Evolutionary conservation across 2,113 vertebrate species (phyloP).

Genomic region (Plestiodon gilberti): DNA sequence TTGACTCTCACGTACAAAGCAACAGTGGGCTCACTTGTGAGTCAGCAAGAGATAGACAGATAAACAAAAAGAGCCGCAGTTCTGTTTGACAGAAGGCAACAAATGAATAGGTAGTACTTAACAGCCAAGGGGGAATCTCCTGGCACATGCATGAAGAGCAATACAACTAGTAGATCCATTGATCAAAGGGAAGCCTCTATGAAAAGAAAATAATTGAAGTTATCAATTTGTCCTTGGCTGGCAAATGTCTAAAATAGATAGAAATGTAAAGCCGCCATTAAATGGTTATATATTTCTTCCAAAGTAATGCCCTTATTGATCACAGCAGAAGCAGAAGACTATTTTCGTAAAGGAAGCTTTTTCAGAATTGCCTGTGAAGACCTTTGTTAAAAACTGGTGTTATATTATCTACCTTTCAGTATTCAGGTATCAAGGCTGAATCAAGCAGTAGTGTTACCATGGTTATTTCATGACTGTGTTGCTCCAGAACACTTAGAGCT

Average conservation of each 20-base stretch:
- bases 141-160: background rate
- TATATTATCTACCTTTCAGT: constrained; percentile 36
- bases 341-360: constrained; percentile 13
- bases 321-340: background rate
- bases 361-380: constrained; percentile 15
- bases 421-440: constrained; percentile 34
- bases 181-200: background rate
- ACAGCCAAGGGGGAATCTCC: background rate
- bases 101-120: background rate
- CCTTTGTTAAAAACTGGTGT: constrained; percentile 23
- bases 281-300: background rate
- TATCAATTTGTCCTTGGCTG: background rate
- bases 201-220: background rate
- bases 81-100: background rate
- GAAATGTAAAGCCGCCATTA: background rate
- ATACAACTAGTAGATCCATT: no score
- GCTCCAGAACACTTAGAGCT: constrained; percentile 40
- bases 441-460: constrained; percentile 16
- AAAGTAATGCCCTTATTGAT: background rate
- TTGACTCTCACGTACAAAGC: background rate
- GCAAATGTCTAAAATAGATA: background rate
- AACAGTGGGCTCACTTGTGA: background rate
- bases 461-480: constrained; percentile 32
- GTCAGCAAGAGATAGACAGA: background rate
- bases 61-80: background rate